Evolutionary conservation across 2,113 vertebrate genomes (phyloP).

Genomic region (Thymallus thymallus): DNA sequence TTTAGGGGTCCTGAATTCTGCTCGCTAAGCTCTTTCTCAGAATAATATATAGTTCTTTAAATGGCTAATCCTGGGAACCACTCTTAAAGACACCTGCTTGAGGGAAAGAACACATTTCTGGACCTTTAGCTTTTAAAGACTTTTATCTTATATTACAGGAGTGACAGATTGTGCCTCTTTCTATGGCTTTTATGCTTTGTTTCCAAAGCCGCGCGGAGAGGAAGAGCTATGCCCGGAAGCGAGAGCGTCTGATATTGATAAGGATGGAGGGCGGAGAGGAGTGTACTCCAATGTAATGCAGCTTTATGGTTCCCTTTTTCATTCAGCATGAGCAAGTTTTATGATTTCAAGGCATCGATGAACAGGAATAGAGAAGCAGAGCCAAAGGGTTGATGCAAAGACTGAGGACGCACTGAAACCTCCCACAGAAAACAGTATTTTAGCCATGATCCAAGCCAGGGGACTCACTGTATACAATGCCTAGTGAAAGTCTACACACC

Average conservation of each 20-base stretch:
- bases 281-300: constrained; percentile 69
- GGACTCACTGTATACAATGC: too few relatives aligned
- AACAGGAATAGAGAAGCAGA: constrained; percentile 49
- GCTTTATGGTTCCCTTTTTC: constrained; percentile 75
- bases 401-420: constrained; percentile 33
- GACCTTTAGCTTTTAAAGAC: constrained; percentile 74
- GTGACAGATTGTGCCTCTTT: constrained; percentile 74
- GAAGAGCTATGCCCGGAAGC: constrained; percentile 48
- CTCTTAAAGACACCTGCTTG: constrained; percentile 65
- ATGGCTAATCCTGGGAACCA: constrained; percentile 86
- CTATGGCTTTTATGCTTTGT: constrained; percentile 72
- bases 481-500: too few relatives aligned
- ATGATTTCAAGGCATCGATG: constrained; percentile 74
- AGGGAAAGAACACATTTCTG: constrained; percentile 43
- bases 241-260: constrained; percentile 67
- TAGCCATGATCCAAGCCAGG: neutral
- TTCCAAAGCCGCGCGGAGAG: constrained; percentile 50
- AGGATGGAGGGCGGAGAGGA: constrained; percentile 66
- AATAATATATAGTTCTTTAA: constrained; percentile 89
- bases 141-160: constrained; percentile 76
- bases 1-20: constrained; percentile 85
- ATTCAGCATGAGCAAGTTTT: constrained; percentile 73
- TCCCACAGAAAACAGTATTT: neutral
- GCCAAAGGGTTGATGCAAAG: constrained; percentile 36
- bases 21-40: constrained; percentile 95